Evolutionary conservation across 2,797 vertebrate species (phyloP).

Genomic region (Mustela erminea): DNA sequence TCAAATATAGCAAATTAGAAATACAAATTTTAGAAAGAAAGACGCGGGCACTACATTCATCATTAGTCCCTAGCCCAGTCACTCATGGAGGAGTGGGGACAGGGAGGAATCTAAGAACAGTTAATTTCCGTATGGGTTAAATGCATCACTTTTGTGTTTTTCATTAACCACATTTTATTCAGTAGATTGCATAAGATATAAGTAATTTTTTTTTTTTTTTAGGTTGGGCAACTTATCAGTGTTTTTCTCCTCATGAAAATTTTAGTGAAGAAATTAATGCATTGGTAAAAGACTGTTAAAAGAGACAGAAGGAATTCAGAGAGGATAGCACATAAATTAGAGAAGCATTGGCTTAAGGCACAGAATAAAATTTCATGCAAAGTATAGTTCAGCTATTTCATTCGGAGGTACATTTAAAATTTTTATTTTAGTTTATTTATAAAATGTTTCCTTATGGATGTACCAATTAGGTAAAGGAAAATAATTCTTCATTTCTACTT

Average conservation of each 20-base stretch:
- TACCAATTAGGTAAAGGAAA: background rate
- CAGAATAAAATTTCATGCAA: conserved; percentile 32
- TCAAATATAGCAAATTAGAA: conserved; percentile 11
- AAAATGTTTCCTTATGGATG: background rate
- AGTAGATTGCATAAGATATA: conserved; percentile 68
- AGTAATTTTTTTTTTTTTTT: conserved; percentile 58
- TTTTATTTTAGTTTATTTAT: conserved; percentile 31
- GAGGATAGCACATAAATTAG: background rate
- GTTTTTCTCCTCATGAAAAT: conserved; percentile 52
- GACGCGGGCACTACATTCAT: background rate
- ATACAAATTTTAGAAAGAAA: conserved; percentile 34
- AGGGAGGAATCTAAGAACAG: background rate
- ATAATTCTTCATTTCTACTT: conserved; percentile 52
- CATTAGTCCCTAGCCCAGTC: conserved; percentile 55
- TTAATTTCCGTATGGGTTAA: background rate
- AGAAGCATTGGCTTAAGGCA: background rate
- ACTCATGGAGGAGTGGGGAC: background rate
- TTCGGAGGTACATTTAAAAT: background rate
- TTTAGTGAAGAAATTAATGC: conserved; percentile 68
- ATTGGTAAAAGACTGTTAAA: conserved; percentile 47
- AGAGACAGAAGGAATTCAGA: conserved; percentile 61
- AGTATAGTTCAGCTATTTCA: background rate
- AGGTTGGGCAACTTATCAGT: conserved; percentile 63
- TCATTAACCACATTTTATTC: conserved; percentile 80
- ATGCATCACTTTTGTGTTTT: conserved; percentile 35